Evolutionary conservation across 2,888 invertebrate genomes (phyloP), one percentile per base, ranked within the genome.

Genomic region (Plutella xylostella): DNA sequence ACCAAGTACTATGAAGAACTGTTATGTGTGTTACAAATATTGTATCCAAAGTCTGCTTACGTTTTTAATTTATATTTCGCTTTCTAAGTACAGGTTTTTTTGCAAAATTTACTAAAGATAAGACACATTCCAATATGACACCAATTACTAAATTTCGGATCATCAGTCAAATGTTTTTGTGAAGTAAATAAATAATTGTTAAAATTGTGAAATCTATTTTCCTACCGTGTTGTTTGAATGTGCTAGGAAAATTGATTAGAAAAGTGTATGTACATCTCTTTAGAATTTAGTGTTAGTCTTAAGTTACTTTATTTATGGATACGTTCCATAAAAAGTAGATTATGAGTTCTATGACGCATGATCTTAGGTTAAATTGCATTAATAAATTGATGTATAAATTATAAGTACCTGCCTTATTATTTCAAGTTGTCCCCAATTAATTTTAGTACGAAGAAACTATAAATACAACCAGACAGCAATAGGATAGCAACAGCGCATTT

Each of bases 381-480:
- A 33, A 33, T 33, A 33, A 33, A 33, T 33, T 15, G 7, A 33
- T 33, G 33, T 33, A 25, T 25, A 33, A 33, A 33, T 15, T 15
- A 33, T 31, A 31, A 3, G 2, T 15, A 17, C 14, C 3, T 25
- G 25, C 60, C 57, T 61, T 57, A 55, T 50, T 53, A n/a, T n/a
- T n/a, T n/a, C n/a, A n/a, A n/a, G n/a, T n/a, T n/a, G n/a, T n/a
- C n/a, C n/a, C n/a, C n/a, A n/a, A n/a, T n/a, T n/a, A n/a, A n/a
- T n/a, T n/a, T n/a, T n/a, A n/a, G n/a, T n/a, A n/a, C n/a, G n/a
- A n/a, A n/a, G n/a, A n/a, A n/a, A n/a, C n/a, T n/a, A n/a, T n/a
- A n/a, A n/a, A n/a, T n/a, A n/a, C n/a, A n/a, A n/a, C n/a, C n/a
- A n/a, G n/a, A n/a, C n/a, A n/a, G n/a, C n/a, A n/a, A n/a, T n/a